Conservation (phyloP, 2,113 vertebrate species). For the Cololabis saira region DNA sequence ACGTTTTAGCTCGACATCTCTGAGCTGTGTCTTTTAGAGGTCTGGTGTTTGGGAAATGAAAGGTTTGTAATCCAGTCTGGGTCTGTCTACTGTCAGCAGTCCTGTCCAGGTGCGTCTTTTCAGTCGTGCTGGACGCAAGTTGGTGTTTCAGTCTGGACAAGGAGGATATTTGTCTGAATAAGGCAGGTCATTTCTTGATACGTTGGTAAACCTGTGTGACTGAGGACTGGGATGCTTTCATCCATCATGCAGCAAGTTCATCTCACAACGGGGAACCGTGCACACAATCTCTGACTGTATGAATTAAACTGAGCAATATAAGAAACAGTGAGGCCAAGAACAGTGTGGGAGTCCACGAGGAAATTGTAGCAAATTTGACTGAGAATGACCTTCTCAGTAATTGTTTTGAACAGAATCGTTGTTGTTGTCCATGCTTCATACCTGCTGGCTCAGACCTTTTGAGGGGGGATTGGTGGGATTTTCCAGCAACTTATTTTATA, state of each 20-base stretch:
- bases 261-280: neutral
- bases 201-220: no score
- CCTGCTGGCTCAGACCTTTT: no score
- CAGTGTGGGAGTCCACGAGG: neutral
- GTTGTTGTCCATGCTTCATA: no score
- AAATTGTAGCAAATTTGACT: neutral
- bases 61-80: neutral
- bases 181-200: no score
- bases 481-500: no score
- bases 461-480: no score
- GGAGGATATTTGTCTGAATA: no score
- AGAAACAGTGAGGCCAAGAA: no score
- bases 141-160: no score
- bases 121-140: neutral
- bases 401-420: no score
- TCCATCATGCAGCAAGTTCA: neutral
- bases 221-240: neutral
- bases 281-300: neutral
- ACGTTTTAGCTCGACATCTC: conserved; percentile 14
- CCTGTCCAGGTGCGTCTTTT: neutral
- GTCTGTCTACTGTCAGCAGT: conserved; percentile 25
- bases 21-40: conserved; percentile 22
- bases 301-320: neutral
- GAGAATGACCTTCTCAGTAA: neutral
- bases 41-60: neutral